Base-by-base conservation (phyloP, 1,140 invertebrate species). In the Euura lappo region DNA sequence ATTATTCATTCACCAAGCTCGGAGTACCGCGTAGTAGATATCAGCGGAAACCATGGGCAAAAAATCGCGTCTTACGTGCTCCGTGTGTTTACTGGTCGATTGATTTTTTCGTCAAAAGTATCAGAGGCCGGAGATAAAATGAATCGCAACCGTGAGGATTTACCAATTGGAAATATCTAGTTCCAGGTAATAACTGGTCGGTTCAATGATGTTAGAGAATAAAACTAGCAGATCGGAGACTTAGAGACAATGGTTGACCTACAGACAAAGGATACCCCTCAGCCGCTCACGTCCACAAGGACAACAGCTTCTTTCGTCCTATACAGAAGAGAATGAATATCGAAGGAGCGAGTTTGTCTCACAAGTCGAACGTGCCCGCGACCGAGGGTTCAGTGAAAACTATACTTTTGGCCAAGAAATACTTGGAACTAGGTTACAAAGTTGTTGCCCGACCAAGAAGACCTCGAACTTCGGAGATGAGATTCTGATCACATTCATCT, bases 161-260 rank as follows among this genome's bases (percentile, higher is more conserved):
- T n/a, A n/a, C n/a, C n/a, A n/a, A n/a, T n/a, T n/a, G n/a, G n/a
- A n/a, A n/a, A n/a, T n/a, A n/a, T n/a, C n/a, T n/a, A n/a, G n/a
- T n/a, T n/a, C n/a, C n/a, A n/a, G n/a, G n/a, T n/a, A n/a, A n/a
- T n/a, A n/a, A n/a, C n/a, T 60, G n/a, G 3, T 60, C 5, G 6
- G 13, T n/a, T 8, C 51, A 11, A n/a, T 6, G 51, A 60, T 60
- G 6, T 60, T 11, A 60, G 51, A 60, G 13, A 60, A 60, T 3
- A 28, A 28, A 28, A 60, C 51, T 60, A n/a, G 51, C 51, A 8
- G 13, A 60, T 4, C 8, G 10, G 51, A 60, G 10, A 60, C 51
- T 60, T 8, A n/a, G 51, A 60, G 51, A 60, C 51, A 60, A 60
- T 60, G 51, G 51, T 60, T 60, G 51, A 60, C 51, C 51, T 60